phyloP scores from a whole-genome alignment of 2,888 invertebrate genomes.

The Cinara cedri region DNA sequence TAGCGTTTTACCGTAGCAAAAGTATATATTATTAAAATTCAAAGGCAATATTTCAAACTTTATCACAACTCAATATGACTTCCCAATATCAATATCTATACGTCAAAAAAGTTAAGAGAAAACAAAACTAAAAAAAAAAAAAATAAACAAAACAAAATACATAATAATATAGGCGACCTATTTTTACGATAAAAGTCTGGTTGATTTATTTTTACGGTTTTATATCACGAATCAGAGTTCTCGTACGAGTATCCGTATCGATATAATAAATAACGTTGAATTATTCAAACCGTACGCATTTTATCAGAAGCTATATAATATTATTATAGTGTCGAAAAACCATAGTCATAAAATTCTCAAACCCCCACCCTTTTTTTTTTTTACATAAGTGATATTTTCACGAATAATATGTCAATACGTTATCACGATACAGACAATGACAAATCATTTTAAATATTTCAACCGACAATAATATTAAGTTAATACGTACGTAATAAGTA shows the following conservation, averaged over 20 bases:
- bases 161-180: neutral
- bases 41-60: neutral
- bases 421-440: neutral
- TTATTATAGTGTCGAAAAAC: neutral
- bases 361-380: no score
- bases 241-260: neutral
- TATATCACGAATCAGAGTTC: neutral
- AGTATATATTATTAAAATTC: neutral
- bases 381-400: neutral
- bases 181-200: slow-evolving; percentile 1
- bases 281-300: slow-evolving; percentile 4
- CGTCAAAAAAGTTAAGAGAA: neutral
- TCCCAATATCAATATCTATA: neutral
- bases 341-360: neutral
- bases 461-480: neutral
- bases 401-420: neutral
- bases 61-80: neutral
- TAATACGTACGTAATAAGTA: no score
- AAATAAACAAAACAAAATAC: no score
- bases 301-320: neutral
- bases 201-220: slow-evolving; percentile 26
- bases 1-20: no score
- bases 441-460: neutral
- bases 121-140: neutral
- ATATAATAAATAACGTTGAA: slow-evolving; percentile 15